phyloP scores from a whole-genome alignment of 2,888 invertebrate genomes.

The Agonopterix arenella region DNA sequence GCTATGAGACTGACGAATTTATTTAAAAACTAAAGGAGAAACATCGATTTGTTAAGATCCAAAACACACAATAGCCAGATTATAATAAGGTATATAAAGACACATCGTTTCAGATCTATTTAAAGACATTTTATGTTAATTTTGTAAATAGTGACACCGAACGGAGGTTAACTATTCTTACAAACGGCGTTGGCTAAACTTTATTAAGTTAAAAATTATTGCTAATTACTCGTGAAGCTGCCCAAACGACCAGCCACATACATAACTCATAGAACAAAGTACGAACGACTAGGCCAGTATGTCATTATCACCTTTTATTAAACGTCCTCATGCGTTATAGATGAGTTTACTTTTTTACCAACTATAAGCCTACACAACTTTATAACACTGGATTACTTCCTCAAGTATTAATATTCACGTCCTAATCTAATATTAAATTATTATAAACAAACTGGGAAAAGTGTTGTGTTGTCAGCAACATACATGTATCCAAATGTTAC shows the following conservation, averaged over 20 bases:
- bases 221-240: too few species aligned
- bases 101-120: neutral
- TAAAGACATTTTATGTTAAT: too few species aligned
- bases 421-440: conserved; percentile 50
- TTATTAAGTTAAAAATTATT: conserved; percentile 3
- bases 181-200: conserved; percentile 5
- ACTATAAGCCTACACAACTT: conserved; percentile 57
- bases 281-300: conserved; percentile 47
- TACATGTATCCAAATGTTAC: conserved; percentile 16
- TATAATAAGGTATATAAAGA: conserved; percentile 16
- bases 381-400: conserved; percentile 57
- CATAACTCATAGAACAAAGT: too few species aligned
- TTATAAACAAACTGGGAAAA: conserved; percentile 42
- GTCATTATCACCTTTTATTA: conserved; percentile 35
- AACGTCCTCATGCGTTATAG: conserved; percentile 31
- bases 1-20: too few species aligned
- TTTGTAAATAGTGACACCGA: too few species aligned
- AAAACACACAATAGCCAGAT: conserved; percentile 25
- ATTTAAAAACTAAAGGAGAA: neutral
- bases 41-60: conserved; percentile 1
- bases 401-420: conserved; percentile 44
- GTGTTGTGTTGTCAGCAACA: conserved; percentile 47
- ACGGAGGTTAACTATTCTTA: conserved; percentile 12
- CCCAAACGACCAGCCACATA: too few species aligned
- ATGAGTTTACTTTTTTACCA: conserved; percentile 43